Evolutionary conservation across 2,113 vertebrate genomes (phyloP), one percentile per base, ranked within the genome.

Genomic region (Cebus imitator): DNA sequence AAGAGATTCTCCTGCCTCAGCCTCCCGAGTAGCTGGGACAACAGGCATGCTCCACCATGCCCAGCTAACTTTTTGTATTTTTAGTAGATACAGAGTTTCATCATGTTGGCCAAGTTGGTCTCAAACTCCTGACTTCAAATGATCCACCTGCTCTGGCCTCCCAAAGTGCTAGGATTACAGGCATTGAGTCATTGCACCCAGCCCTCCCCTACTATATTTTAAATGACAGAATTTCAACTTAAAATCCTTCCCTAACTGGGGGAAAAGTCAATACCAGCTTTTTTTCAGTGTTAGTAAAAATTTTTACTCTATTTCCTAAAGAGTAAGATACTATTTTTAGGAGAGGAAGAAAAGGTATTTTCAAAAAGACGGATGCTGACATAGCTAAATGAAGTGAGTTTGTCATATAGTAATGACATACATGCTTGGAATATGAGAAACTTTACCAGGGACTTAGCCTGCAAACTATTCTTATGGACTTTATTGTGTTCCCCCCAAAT

Each of bases 211-310:
- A 80, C 50, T 82, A 6, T 32, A 92, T 50, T 92, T 97, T 93
- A 93, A 78, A 75, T 89, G 58, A 94, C 35, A 72, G 64, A 96
- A 90, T 91, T 87, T 96, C 81, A 96, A 91, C 32, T 72, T 84
- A 91, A 90, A 96, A 88, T 83, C 27, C 20, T 88, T 90, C 50
- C 64, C 48, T 78, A 85, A 90, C 27, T 93, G 30, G n/a, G 55
- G 32, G 18, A 3, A 75, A 40, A 78, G 50, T 37, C 35, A 45
- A 7, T 18, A 80, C 8, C 61, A 91, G 79, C 84, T 90, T 48
- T 93, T 64, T 64, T 64, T 64, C 61, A 25, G 55, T 75, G 8
- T 70, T 87, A 86, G 18, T 20, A 83, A 86, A 88, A 88, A 91
- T n/a, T 75, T 89, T 76, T 91, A 79, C 12, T 76, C 35, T 88